phyloP scores from a whole-genome alignment of 1,140 invertebrate species.

The Bombus affinis region DNA sequence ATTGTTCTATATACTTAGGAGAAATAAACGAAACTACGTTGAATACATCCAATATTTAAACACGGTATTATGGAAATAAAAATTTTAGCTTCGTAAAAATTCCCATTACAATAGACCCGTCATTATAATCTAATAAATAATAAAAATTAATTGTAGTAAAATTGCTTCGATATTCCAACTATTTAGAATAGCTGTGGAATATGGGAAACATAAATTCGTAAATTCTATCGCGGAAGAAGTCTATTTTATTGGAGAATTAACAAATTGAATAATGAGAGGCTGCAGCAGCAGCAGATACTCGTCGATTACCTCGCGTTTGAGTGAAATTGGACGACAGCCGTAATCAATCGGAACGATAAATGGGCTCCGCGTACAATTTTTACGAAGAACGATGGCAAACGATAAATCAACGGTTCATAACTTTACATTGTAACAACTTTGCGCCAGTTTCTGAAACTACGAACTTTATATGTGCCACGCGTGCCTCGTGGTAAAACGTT shows the following conservation, averaged over 20 bases:
- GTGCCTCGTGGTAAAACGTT: slow-evolving; percentile 10
- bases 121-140: too few species aligned
- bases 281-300: background rate
- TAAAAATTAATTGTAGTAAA: too few species aligned
- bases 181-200: too few species aligned
- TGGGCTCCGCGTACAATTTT: background rate
- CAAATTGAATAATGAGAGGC: background rate
- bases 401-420: slow-evolving; percentile 36
- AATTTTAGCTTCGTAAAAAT: too few species aligned
- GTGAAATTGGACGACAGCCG: background rate
- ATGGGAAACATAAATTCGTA: background rate
- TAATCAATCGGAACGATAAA: slow-evolving; percentile 7
- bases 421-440: slow-evolving; percentile 40
- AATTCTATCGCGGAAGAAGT: background rate
- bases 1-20: too few species aligned
- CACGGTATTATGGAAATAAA: too few species aligned
- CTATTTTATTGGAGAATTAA: background rate
- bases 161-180: too few species aligned
- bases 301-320: background rate
- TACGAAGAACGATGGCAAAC: slow-evolving; percentile 10
- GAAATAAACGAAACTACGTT: too few species aligned
- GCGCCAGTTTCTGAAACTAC: slow-evolving; percentile 36
- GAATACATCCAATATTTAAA: too few species aligned
- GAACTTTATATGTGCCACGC: slow-evolving; percentile 6
- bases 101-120: too few species aligned